Evolutionary conservation across 2,888 invertebrate genomes (phyloP).

Genomic region (Archips crataeganus): DNA sequence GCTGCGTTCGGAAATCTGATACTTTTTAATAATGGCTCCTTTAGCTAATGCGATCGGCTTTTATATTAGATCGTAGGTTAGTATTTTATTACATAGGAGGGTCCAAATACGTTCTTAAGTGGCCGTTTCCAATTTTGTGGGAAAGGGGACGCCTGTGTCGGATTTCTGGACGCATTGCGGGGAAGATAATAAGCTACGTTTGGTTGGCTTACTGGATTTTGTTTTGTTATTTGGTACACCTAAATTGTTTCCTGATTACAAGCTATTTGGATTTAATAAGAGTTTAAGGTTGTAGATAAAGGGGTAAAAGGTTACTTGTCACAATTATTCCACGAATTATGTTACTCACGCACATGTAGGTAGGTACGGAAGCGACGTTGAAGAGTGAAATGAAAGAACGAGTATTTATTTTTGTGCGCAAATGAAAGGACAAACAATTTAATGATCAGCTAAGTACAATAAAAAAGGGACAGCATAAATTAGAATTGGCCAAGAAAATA

Average conservation of each 20-base stretch:
- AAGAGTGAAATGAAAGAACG: no score
- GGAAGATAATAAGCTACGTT: constrained; percentile 59
- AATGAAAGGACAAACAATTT: no score
- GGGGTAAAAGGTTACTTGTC: neutral
- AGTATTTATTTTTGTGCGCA: no score
- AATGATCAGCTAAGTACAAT: no score
- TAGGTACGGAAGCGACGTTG: no score
- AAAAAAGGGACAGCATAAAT: no score
- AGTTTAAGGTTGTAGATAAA: neutral
- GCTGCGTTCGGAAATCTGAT: constrained; percentile 81
- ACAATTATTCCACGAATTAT: neutral
- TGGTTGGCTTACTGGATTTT: constrained; percentile 35
- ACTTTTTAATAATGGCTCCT: constrained; percentile 86
- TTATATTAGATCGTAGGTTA: constrained; percentile 77
- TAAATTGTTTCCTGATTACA: constrained; percentile 49
- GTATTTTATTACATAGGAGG: constrained; percentile 81
- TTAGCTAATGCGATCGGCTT: constrained; percentile 83
- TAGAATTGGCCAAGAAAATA: no score
- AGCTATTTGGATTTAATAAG: neutral
- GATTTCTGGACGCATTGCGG: constrained; percentile 63
- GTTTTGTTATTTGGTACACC: constrained; percentile 19
- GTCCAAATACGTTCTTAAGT: constrained; percentile 76
- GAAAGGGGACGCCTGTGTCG: constrained; percentile 67
- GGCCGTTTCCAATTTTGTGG: constrained; percentile 57
- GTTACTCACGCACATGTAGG: no score